A percentile compares a stretch with the other conserved stretches of the same genome.
Conservation (phyloP, 2,797 vertebrate genomes). For the Syngnathus rostellatus region DNA sequence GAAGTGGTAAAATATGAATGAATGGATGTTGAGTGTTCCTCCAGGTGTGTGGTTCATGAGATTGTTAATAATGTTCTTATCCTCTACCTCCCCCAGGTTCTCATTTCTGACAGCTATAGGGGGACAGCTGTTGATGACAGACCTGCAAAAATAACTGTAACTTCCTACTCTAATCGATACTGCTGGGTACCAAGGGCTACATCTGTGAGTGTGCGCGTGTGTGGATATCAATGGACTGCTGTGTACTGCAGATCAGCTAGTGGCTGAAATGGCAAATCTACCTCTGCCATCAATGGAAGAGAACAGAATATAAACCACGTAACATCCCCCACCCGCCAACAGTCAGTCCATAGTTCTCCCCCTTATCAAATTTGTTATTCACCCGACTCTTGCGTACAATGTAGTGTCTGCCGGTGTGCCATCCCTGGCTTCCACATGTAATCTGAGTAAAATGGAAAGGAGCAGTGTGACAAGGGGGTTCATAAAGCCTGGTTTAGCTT, state of each 20-base stretch:
- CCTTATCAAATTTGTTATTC: constrained; percentile 7
- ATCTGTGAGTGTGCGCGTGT: constrained; percentile 3
- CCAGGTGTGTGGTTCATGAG: constrained; percentile 1
- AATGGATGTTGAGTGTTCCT: not conserved
- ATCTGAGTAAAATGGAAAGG: constrained; percentile 18
- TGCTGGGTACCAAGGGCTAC: constrained; percentile 51
- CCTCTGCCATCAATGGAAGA: constrained; percentile 39
- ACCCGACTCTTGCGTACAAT: not conserved
- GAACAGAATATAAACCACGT: constrained; percentile 47
- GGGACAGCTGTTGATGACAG: constrained; percentile 56
- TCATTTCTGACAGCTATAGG: constrained; percentile 23
- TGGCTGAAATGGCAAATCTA: constrained; percentile 46
- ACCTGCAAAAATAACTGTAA: constrained; percentile 61
- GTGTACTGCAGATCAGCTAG: constrained; percentile 31
- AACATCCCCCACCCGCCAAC: constrained; percentile 1
- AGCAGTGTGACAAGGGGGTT: constrained; percentile 12
- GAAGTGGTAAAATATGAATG: not conserved
- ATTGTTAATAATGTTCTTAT: constrained; percentile 12
- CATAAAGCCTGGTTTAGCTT: constrained; percentile 25
- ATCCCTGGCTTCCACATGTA: constrained; percentile 16
- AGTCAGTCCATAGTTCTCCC: constrained; percentile 23
- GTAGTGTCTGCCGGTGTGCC: constrained; percentile 14
- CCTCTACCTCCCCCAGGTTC: not conserved
- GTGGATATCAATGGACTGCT: constrained; percentile 8
- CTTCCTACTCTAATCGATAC: constrained; percentile 63